These are phyloP conservation scores for Lytechinus pictus DNA, from an alignment of 35 echinoderm and acorn worm genomes.

Conservation along the genomic window DNA sequence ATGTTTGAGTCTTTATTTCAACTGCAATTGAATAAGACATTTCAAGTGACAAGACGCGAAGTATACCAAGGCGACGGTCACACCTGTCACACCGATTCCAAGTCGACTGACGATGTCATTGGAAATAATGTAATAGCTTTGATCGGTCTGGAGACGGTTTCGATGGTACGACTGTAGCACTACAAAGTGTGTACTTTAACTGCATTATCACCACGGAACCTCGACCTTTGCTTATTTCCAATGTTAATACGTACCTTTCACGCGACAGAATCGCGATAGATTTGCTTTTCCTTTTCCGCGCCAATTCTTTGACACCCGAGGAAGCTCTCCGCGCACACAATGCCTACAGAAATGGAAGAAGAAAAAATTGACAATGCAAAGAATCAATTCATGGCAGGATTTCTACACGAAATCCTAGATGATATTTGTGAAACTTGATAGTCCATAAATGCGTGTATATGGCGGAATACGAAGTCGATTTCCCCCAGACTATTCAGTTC, in stretches of 20 bases:
- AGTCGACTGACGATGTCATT: too few species aligned
- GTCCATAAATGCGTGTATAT: not conserved
- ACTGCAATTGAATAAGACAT: not conserved
- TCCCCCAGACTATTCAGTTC: not conserved
- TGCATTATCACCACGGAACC: not conserved
- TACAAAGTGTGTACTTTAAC: not conserved
- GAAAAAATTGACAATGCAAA: not conserved
- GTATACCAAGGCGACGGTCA: not conserved
- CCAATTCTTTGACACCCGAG: not conserved
- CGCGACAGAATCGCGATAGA: not conserved
- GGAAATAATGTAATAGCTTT: too few species aligned
- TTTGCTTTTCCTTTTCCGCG: not conserved
- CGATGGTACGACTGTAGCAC: too few species aligned
- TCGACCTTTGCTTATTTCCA: not conserved
- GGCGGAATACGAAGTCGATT: not conserved
- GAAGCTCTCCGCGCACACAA: not conserved
- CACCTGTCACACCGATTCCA: too few species aligned
- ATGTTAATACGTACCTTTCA: not conserved
- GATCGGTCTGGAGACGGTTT: too few species aligned
- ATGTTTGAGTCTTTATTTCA: conserved; percentile 5
- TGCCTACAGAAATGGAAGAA: not conserved
- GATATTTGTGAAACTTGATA: not conserved
- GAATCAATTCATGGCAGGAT: not conserved
- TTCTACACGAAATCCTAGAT: not conserved
- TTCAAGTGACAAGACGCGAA: not conserved